Base-by-base conservation (phyloP, 2,797 vertebrate species). In the Fundulus diaphanus region DNA sequence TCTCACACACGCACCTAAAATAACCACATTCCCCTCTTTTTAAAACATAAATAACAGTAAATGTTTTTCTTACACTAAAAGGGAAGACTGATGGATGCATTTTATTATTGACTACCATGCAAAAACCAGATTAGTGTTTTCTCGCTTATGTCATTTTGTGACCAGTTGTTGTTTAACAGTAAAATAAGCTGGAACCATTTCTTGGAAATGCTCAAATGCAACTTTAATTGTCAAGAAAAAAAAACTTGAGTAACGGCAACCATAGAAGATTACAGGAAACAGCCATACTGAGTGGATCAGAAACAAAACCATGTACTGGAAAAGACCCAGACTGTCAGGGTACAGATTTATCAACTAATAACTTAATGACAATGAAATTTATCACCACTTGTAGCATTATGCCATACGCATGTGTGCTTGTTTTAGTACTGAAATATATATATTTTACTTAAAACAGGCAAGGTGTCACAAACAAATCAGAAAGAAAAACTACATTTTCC, bases 31-130 rank as follows among this genome's bases (percentile, higher is more conserved):
- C 63, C 82, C 49, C 54, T 16, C 1, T 16, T 24, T 57, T 37
- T 73, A 70, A 31, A 40, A 15, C 63, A 66, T 66, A 42, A 40
- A 37, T 77, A 79, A 78, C 27, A 40, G 33, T 11, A 68, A 48
- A 44, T 31, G 27, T 46, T 51, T 31, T 42, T 46, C 7, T 67
- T 72, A 67, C 18, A 61, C 18, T 76, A 5, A 33, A 33, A 59
- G 31, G 48, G n/a, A 18, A 31, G 8, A 24, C 33, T 35, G 44
- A 33, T 4, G 16, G 48, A 35, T 65, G 44, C 6, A 49, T 27
- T 57, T 29, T 71, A 6, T 31, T 69, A 18, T n/a, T 20, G 0
- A 27, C 37, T 54, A 12, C 24, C 54, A 18, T 5, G 15, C 18
- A 18, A 27, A 52, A 40, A 54, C 33, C 0, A 70, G 11, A 37